A percentile compares a stretch with the other conserved stretches of the same genome.
phyloP scores from a whole-genome alignment of 2,113 vertebrate species.

The Paracanthobrama guichenoti region DNA sequence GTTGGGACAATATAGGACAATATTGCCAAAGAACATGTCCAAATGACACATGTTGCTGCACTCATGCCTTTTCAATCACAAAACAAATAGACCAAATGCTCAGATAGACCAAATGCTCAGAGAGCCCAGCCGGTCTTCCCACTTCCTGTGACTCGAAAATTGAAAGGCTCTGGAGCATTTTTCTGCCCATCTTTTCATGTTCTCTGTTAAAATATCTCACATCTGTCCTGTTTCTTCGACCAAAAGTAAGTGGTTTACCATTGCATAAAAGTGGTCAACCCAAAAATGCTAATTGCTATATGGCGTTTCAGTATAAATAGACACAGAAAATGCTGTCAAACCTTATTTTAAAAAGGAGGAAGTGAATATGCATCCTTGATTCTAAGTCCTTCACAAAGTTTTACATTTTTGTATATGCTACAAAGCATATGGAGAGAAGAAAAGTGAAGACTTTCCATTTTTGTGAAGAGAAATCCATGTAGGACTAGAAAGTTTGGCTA shows the following conservation, averaged over 20 bases:
- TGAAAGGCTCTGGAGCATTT: slow-evolving; percentile 38
- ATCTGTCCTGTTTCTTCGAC: slow-evolving; percentile 65
- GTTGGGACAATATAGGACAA: neutral
- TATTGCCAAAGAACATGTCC: slow-evolving; percentile 8
- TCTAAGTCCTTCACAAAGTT: slow-evolving; percentile 27
- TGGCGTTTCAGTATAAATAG: slow-evolving; percentile 72
- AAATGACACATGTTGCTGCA: slow-evolving; percentile 1
- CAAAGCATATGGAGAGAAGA: slow-evolving; percentile 40
- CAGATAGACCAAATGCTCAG: neutral
- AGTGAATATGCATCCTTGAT: slow-evolving; percentile 55
- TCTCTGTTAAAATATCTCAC: slow-evolving; percentile 71
- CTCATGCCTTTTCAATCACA: neutral
- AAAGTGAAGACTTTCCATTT: neutral
- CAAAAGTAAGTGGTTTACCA: slow-evolving; percentile 68
- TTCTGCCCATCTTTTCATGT: slow-evolving; percentile 67
- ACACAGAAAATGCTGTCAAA: slow-evolving; percentile 63
- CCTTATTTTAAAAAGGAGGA: slow-evolving; percentile 65
- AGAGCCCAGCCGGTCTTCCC: neutral
- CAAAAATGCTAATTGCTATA: slow-evolving; percentile 73
- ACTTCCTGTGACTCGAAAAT: slow-evolving; percentile 33
- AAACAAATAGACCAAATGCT: slow-evolving; percentile 13
- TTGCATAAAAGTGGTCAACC: slow-evolving; percentile 74
- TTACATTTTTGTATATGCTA: slow-evolving; percentile 37
- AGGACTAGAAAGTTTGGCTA: slow-evolving; percentile 39
- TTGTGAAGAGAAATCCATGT: slow-evolving; percentile 8